A percentile compares a stretch with the other conserved stretches of the same genome.
Evolutionary conservation across 2,113 vertebrate species (phyloP).

Genomic region (Arvicanthis niloticus): DNA sequence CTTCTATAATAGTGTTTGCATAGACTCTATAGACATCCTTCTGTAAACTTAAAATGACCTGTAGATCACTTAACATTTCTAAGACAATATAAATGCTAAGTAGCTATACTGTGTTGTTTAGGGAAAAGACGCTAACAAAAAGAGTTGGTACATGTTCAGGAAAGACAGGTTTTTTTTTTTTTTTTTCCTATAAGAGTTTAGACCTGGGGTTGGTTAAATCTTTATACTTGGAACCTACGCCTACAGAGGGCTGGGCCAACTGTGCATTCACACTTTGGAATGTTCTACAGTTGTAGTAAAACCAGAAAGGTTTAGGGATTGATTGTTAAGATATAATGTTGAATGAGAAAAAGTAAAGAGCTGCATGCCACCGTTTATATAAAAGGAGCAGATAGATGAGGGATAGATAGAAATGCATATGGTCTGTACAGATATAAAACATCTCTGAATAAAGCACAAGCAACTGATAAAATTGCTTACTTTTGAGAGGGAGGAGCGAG

Average conservation of each 20-base stretch:
- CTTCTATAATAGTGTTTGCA: background rate
- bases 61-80: background rate
- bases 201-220: background rate
- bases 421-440: background rate
- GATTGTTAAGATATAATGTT: constrained; percentile 1
- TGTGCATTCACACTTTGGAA: constrained; percentile 10
- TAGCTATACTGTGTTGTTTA: background rate
- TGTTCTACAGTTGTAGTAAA: constrained; percentile 26
- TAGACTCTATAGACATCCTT: background rate
- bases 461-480: constrained; percentile 30
- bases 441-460: constrained; percentile 36
- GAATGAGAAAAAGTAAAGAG: background rate
- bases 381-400: background rate
- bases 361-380: background rate
- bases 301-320: background rate
- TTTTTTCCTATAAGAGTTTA: background rate
- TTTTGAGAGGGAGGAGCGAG: background rate
- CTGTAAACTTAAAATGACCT: background rate
- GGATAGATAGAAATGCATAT: background rate
- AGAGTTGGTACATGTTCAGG: background rate
- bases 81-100: background rate
- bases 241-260: background rate
- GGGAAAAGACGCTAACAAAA: background rate
- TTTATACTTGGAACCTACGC: background rate
- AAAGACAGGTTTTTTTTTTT: background rate